Evolutionary conservation across 2,113 vertebrate genomes (phyloP).

Genomic region (Malurus elegans): DNA sequence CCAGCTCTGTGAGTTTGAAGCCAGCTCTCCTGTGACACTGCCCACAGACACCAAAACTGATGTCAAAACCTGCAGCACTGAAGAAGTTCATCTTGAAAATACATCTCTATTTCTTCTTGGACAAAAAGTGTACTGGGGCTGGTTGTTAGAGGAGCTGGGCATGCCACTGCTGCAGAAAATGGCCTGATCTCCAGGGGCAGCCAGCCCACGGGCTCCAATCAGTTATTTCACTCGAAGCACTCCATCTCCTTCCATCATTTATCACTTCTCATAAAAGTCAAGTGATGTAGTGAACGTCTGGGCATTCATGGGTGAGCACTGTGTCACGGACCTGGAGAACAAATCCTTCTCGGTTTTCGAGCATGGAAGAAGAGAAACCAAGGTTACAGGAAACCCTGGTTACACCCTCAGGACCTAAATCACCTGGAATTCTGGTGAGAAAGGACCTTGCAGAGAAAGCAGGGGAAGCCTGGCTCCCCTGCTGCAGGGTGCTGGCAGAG

Average conservation of each 20-base stretch:
- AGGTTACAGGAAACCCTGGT: not conserved
- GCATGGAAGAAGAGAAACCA: not conserved
- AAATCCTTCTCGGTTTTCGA: not conserved
- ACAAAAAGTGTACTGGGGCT: not conserved
- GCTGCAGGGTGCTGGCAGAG: not conserved
- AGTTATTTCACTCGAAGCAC: not conserved
- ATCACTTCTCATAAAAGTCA: not conserved
- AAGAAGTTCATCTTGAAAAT: not conserved
- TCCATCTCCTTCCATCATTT: not conserved
- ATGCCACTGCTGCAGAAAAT: not conserved
- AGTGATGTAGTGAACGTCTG: not conserved
- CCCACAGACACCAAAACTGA: not conserved
- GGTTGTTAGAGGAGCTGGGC: not conserved
- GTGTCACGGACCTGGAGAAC: not conserved
- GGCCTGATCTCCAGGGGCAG: not conserved
- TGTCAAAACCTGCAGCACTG: not conserved
- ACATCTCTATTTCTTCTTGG: not conserved
- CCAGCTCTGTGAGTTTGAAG: accelerated
- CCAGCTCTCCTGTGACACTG: not conserved
- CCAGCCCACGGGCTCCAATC: not conserved
- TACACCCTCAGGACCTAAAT: not conserved
- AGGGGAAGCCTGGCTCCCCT: not conserved
- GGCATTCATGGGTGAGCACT: not conserved
- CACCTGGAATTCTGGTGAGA: accelerated
- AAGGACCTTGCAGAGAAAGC: not conserved